Conservation (phyloP, 2,888 invertebrate genomes). For the Acleris laterana region DNA sequence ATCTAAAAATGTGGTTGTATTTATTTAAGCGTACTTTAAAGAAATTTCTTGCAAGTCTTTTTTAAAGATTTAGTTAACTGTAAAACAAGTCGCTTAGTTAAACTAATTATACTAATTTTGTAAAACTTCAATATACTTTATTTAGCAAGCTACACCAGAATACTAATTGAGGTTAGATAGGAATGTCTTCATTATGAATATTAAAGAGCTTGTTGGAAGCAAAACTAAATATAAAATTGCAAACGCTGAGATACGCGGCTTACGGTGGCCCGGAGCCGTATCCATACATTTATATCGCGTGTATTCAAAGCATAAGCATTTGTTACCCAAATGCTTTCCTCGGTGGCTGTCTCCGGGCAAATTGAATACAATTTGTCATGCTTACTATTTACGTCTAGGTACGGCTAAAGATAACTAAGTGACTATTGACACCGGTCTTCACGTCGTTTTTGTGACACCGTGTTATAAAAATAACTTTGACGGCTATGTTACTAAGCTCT, state of each 20-base stretch:
- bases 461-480: conserved; percentile 11
- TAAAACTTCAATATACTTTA: too few relatives aligned
- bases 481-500: neutral
- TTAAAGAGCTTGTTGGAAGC: neutral
- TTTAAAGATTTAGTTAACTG: conserved; percentile 12
- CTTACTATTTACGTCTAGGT: conserved; percentile 41
- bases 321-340: conserved; percentile 78
- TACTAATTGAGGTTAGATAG: too few relatives aligned
- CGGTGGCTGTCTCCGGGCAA: conserved; percentile 76
- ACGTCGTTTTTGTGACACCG: conserved; percentile 18
- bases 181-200: too few relatives aligned
- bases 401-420: conserved; percentile 32
- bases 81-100: conserved; percentile 1
- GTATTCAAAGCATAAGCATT: conserved; percentile 76
- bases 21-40: conserved; percentile 1
- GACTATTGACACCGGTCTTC: conserved; percentile 35
- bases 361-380: conserved; percentile 81
- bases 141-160: too few relatives aligned
- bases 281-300: conserved; percentile 66
- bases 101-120: too few relatives aligned
- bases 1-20: conserved; percentile 5
- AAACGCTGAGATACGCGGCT: conserved; percentile 21
- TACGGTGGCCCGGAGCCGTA: conserved; percentile 22
- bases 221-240: conserved; percentile 13
- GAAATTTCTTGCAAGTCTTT: neutral